Evolutionary conservation across 2,888 invertebrate genomes (phyloP).

Genomic region (Heliconius hortense): DNA sequence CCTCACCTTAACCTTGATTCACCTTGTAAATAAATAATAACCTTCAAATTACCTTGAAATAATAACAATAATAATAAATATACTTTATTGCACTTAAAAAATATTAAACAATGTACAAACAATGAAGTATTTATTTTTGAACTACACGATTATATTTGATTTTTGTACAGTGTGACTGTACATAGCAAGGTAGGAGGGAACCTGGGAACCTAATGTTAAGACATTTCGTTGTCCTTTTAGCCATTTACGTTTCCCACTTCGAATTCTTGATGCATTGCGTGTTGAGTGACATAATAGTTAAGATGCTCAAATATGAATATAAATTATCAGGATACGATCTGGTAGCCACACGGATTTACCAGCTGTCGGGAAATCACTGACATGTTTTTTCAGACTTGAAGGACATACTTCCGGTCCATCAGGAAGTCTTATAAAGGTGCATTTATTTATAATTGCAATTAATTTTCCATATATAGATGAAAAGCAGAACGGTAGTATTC

Average conservation of each 20-base stretch:
- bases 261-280: not conserved
- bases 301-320: not conserved
- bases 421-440: constrained; percentile 10
- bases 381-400: not conserved
- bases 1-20: not conserved
- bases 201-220: not conserved
- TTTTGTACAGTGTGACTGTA: no score
- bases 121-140: no score
- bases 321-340: not conserved
- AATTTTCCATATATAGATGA: not conserved
- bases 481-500: not conserved
- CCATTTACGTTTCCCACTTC: not conserved
- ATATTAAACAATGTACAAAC: no score
- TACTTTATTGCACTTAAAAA: no score
- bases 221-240: not conserved
- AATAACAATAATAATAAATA: no score
- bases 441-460: constrained; percentile 8
- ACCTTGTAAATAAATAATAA: no score
- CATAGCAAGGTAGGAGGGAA: no score
- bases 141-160: no score
- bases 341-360: not conserved
- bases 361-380: not conserved
- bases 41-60: no score
- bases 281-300: not conserved
- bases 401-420: not conserved